A percentile compares a stretch with the other conserved stretches of the same genome.
Evolutionary conservation across 2,113 vertebrate genomes (phyloP).

Genomic region (Scophthalmus maximus): DNA sequence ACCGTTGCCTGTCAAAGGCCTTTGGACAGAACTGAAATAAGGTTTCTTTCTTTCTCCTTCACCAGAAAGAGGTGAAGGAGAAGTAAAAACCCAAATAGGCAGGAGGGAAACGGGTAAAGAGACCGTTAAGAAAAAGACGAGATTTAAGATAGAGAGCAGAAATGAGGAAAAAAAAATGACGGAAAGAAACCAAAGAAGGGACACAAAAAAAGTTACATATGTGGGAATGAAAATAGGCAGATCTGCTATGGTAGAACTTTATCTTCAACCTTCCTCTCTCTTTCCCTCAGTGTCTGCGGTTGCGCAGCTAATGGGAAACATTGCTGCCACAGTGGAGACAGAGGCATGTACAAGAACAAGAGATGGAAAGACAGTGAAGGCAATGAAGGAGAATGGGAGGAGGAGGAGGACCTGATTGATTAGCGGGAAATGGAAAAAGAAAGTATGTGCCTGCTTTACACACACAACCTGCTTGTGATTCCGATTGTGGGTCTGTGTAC

Average conservation of each 20-base stretch:
- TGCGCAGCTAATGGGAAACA: constrained; percentile 85
- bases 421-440: constrained; percentile 55
- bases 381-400: constrained; percentile 56
- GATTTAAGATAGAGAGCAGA: constrained; percentile 8
- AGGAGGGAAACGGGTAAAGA: constrained; percentile 10
- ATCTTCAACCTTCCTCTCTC: constrained; percentile 75
- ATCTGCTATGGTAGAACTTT: constrained; percentile 55
- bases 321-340: constrained; percentile 76
- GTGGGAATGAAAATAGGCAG: constrained; percentile 60
- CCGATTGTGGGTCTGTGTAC: constrained; percentile 24
- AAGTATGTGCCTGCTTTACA: constrained; percentile 51
- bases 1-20: constrained; percentile 46
- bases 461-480: constrained; percentile 55
- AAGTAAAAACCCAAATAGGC: neutral
- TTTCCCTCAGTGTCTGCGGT: constrained; percentile 79
- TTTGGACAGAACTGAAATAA: constrained; percentile 62
- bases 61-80: constrained; percentile 7
- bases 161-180: constrained; percentile 13
- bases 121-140: neutral
- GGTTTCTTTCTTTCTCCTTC: constrained; percentile 43
- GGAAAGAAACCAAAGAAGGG: constrained; percentile 21
- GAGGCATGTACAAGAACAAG: constrained; percentile 65
- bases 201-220: constrained; percentile 25
- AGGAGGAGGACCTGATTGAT: constrained; percentile 64
- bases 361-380: constrained; percentile 70